Evolutionary conservation across 2,888 invertebrate species (phyloP).

Genomic region (Helleia helle): DNA sequence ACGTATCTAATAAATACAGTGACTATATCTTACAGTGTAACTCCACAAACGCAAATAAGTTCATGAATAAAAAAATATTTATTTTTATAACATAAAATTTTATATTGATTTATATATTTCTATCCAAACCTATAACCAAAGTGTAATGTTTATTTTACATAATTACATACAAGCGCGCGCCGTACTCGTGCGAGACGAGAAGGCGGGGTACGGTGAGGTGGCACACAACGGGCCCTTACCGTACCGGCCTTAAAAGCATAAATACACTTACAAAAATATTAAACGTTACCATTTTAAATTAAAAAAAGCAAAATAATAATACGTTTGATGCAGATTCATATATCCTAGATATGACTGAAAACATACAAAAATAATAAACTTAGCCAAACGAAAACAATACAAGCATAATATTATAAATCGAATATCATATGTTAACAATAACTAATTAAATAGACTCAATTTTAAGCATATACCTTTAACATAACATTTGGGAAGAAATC

Average conservation of each 20-base stretch:
- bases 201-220: background rate
- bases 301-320: constrained; percentile 7
- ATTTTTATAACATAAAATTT: constrained; percentile 48
- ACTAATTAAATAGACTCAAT: background rate
- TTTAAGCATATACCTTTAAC: background rate
- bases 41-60: constrained; percentile 48
- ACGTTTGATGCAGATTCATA: background rate
- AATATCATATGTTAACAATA: background rate
- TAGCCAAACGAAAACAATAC: constrained; percentile 1
- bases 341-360: constrained; percentile 4
- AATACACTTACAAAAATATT: background rate
- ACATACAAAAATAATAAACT: constrained; percentile 3
- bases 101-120: constrained; percentile 32
- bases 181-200: background rate
- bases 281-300: constrained; percentile 3
- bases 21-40: constrained; percentile 40
- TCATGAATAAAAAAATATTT: constrained; percentile 58
- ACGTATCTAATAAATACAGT: constrained; percentile 31
- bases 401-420: background rate
- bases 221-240: too few species aligned
- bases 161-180: background rate
- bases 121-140: constrained; percentile 25
- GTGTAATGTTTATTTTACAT: constrained; percentile 10
- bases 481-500: background rate
- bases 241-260: background rate